These are phyloP conservation scores for Poeciliopsis presidionis DNA, from an alignment of 2,797 vertebrate species.

Conservation along the genomic window DNA sequence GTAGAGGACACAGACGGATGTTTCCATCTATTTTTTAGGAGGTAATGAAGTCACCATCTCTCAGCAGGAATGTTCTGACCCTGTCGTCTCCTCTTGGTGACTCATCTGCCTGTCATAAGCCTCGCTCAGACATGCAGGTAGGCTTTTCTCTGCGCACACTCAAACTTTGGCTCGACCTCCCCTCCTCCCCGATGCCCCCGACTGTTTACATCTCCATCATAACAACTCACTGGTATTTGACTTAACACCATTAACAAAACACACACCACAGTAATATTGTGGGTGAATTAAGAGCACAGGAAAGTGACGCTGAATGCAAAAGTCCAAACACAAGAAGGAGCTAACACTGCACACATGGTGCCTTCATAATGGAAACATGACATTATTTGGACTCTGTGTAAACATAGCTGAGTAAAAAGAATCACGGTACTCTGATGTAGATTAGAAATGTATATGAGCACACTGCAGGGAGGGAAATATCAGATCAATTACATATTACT, in stretches of 20 bases:
- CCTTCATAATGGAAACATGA: conserved; percentile 21
- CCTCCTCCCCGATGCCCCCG: conserved; percentile 18
- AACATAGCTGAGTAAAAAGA: conserved; percentile 18
- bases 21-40: conserved; percentile 62
- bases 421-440: background rate
- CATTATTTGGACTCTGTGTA: conserved; percentile 28
- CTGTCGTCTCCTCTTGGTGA: conserved; percentile 50
- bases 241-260: conserved; percentile 57
- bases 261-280: conserved; percentile 24
- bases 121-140: conserved; percentile 10
- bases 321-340: conserved; percentile 53
- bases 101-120: conserved; percentile 41
- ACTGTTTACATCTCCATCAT: conserved; percentile 61
- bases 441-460: background rate
- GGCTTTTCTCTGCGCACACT: conserved; percentile 13
- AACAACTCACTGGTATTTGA: conserved; percentile 61
- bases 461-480: background rate
- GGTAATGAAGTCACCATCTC: conserved; percentile 67
- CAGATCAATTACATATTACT: background rate
- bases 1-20: conserved; percentile 35
- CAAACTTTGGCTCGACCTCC: conserved; percentile 12
- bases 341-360: conserved; percentile 44
- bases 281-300: conserved; percentile 37
- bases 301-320: conserved; percentile 56
- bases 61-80: conserved; percentile 49